A percentile compares a stretch with the other conserved stretches of the same genome.
phyloP scores from a whole-genome alignment of 35 echinoderm and acorn worm species.

The Apostichopus japonicus region DNA sequence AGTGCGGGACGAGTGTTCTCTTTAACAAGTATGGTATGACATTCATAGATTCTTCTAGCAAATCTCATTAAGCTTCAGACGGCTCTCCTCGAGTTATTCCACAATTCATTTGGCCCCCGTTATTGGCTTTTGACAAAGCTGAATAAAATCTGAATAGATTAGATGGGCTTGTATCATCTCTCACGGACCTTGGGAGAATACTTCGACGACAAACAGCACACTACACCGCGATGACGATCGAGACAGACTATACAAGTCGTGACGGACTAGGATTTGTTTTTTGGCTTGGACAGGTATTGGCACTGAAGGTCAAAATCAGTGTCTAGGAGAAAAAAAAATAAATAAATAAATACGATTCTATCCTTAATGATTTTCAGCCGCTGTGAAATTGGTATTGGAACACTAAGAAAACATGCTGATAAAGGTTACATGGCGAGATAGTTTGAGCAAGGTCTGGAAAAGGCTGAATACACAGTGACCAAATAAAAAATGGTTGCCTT shows the following conservation, averaged over 20 bases:
- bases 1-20: constrained; percentile 30
- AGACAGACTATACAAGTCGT: too few species aligned
- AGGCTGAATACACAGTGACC: constrained; percentile 30
- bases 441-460: constrained; percentile 31
- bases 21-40: constrained; percentile 48
- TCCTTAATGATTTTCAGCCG: constrained; percentile 45
- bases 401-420: constrained; percentile 11
- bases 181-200: constrained; percentile 6
- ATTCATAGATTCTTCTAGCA: constrained; percentile 51
- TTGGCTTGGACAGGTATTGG: constrained; percentile 26
- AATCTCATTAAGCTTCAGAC: constrained; percentile 48
- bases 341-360: not conserved
- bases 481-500: too few species aligned
- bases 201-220: not conserved
- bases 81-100: constrained; percentile 25
- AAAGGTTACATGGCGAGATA: not conserved
- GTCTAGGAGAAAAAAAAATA: not conserved
- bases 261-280: constrained; percentile 23
- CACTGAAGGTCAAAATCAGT: constrained; percentile 45
- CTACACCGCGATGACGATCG: not conserved
- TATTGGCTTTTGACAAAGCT: constrained; percentile 56
- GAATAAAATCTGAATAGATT: constrained; percentile 56
- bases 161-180: constrained; percentile 38
- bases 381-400: constrained; percentile 37
- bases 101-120: constrained; percentile 48